phyloP scores from a whole-genome alignment of 2,113 vertebrate genomes.

The Callospermophilus lateralis region DNA sequence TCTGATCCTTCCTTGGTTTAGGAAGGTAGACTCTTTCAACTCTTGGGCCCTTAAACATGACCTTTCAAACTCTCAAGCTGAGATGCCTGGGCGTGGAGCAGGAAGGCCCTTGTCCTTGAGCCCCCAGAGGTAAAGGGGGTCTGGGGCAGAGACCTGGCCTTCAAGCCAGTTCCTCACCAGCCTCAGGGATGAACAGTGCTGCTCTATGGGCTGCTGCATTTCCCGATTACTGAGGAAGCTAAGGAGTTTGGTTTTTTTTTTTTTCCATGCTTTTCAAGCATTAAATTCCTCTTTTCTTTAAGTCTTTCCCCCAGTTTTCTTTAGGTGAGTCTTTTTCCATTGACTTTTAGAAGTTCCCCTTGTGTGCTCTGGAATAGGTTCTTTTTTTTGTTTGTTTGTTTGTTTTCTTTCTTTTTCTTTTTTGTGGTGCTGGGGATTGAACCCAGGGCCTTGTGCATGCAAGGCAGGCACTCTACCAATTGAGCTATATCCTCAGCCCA shows the following conservation, averaged over 20 bases:
- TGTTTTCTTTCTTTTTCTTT: too few species aligned
- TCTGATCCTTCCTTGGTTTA: neutral
- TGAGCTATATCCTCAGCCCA: too few species aligned
- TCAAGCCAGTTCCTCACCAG: rapidly evolving
- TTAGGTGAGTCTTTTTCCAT: neutral
- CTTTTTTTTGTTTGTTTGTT: too few species aligned
- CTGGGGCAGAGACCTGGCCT: neutral
- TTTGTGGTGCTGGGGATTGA: too few species aligned
- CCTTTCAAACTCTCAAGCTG: neutral
- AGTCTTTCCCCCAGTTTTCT: neutral
- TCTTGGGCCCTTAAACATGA: neutral
- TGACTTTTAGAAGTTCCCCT: neutral
- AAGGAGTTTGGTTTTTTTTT: neutral
- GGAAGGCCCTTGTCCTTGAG: neutral
- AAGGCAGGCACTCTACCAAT: too few species aligned
- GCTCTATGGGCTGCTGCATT: too few species aligned
- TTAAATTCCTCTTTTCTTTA: neutral
- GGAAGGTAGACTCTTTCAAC: neutral
- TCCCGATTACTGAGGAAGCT: neutral
- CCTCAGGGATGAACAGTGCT: neutral
- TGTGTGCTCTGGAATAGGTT: too few species aligned
- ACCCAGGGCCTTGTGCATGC: too few species aligned
- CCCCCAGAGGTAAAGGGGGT: neutral
- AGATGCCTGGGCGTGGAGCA: neutral
- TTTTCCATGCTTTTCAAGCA: neutral